Evolutionary conservation across 2,888 invertebrate species (phyloP).

Genomic region (Odontocerum albicorne): DNA sequence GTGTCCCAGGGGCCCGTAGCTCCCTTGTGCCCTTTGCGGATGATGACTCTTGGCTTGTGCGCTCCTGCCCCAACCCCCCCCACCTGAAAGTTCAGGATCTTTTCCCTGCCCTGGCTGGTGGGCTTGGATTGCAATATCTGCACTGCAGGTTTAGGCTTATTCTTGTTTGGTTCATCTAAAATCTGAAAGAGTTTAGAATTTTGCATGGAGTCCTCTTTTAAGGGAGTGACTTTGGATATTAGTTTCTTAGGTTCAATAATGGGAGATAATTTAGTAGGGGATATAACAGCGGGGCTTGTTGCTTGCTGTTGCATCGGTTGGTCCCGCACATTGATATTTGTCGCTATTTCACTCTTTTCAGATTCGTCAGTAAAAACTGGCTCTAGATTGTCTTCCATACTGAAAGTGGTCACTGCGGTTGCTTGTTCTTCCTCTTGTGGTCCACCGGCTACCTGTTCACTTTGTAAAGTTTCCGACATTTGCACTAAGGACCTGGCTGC

Average conservation of each 20-base stretch:
- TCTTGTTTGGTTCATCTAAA: slow-evolving; percentile 53
- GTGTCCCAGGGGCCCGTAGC: too few species aligned
- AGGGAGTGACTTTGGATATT: background rate
- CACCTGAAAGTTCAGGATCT: slow-evolving; percentile 47
- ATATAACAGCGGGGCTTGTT: background rate
- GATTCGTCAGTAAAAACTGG: background rate
- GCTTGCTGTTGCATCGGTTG: background rate
- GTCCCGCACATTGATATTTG: background rate
- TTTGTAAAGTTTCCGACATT: slow-evolving; percentile 47
- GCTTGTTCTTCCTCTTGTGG: background rate
- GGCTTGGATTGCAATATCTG: slow-evolving; percentile 44
- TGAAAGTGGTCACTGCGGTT: background rate
- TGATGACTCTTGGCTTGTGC: slow-evolving; percentile 53
- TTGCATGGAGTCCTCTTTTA: slow-evolving; percentile 11
- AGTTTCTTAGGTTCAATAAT: too few species aligned
- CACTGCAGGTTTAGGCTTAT: slow-evolving; percentile 41
- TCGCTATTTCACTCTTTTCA: background rate
- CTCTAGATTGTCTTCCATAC: background rate
- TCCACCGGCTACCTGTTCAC: slow-evolving; percentile 8
- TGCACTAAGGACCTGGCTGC: slow-evolving; percentile 56
- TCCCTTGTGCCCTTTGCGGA: slow-evolving; percentile 41
- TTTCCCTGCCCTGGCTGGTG: slow-evolving; percentile 44
- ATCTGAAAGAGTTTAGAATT: slow-evolving; percentile 61
- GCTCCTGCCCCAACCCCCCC: slow-evolving; percentile 39
- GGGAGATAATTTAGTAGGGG: too few species aligned